Base-by-base conservation (phyloP, 2,113 vertebrate species). In the Rhipidura dahli region DNA sequence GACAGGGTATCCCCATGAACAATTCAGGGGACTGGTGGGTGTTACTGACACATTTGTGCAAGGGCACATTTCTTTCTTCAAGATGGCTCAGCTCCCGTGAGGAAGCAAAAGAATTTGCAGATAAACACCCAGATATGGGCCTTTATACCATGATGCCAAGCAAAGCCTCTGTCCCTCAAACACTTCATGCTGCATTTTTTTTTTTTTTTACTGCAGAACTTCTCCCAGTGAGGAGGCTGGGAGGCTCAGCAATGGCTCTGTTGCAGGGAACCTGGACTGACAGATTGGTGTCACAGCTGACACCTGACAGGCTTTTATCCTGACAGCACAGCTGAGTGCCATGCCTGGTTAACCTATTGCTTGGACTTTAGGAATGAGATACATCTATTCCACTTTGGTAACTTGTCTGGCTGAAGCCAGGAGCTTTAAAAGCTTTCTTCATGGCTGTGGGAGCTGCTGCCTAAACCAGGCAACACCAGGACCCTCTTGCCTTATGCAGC, bases 51-150 rank as follows among this genome's bases (percentile, higher is more conserved):
- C 0, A 0, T 44, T 84, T n/a, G 23, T 75, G 73, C 31, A 56
- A 69, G 15, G 54, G 15, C 30, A 13, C 47, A 6, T 45, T 93
- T 82, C 61, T 66, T 93, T 37, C 37, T 80, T 83, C 18, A 9
- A 42, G 81, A 37, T 10, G 23, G 18, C 42, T 90, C 30, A 53
- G 28, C 14, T 19, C 22, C n/a, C 35, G 23, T 44, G 75, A 93
- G 18, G 72, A 89, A 83, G 11, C 4, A 68, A 24, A 77, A 47
- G 16, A 40, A 11, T n/a, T 53, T 64, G 13, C 51, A 79, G 39
- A 22, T 61, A 64, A 26, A 51, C 0, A 1, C 19, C 9, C 33
- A 57, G 31, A 4, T 66, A 13, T 14, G 28, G 24, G 5, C 24
- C 8, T 71, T 78, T 45, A 23, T 63, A 28, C 47, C 37, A 18